Evolutionary conservation across 2,888 invertebrate genomes (phyloP).

Genomic region (Aproaerema taeniolella): DNA sequence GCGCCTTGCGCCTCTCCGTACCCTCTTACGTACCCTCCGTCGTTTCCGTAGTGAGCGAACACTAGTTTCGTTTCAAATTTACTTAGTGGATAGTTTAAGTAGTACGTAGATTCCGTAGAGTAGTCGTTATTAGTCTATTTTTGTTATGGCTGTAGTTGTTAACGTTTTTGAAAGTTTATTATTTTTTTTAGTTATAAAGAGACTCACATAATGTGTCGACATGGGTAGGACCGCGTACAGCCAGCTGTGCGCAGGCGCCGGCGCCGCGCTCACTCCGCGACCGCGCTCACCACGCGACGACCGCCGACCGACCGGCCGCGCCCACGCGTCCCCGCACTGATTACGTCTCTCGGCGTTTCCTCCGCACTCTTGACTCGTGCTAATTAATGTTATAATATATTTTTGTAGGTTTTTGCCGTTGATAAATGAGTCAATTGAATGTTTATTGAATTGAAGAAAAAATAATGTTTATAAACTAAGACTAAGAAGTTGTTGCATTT

Average conservation of each 20-base stretch:
- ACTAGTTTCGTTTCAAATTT: constrained; percentile 68
- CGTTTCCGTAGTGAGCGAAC: constrained; percentile 65
- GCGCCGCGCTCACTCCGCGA: constrained; percentile 14
- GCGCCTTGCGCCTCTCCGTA: constrained; percentile 24
- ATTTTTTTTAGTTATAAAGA: constrained; percentile 63
- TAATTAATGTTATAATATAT: constrained; percentile 73
- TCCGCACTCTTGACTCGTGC: constrained; percentile 65
- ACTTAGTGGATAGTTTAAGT: constrained; percentile 70
- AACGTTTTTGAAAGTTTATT: constrained; percentile 72
- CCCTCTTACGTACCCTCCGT: constrained; percentile 38
- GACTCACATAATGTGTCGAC: constrained; percentile 50
- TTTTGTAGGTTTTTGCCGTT: constrained; percentile 76
- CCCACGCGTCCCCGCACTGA: constrained; percentile 25
- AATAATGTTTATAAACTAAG: constrained; percentile 72
- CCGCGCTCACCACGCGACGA: constrained; percentile 16
- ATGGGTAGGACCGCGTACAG: constrained; percentile 43
- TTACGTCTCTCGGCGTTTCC: constrained; percentile 37
- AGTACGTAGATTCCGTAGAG: constrained; percentile 70
- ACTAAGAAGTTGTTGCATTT: constrained; percentile 77
- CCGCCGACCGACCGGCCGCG: constrained; percentile 26
- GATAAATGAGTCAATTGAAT: constrained; percentile 76
- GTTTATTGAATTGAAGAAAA: constrained; percentile 72
- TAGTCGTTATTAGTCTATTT: constrained; percentile 73
- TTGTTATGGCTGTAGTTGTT: constrained; percentile 77
- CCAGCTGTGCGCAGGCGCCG: constrained; percentile 9